Percentiles rank a stretch among this genome's conserved stretches.
Conservation (phyloP, 2,797 vertebrate species). For the Menidia menidia region DNA sequence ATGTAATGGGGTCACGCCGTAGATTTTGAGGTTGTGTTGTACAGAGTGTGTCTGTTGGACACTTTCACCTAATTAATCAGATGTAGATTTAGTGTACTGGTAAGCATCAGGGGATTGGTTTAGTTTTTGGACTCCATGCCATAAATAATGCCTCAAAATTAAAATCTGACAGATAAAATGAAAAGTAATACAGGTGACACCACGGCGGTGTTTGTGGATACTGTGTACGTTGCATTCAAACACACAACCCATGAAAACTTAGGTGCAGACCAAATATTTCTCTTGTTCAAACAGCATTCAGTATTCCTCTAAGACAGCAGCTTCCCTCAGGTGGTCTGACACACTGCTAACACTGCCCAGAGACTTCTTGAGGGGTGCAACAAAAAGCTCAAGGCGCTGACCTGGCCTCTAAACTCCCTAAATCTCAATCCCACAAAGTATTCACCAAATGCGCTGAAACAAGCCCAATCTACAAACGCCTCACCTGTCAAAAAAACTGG, state of each 20-base stretch:
- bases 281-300: background rate
- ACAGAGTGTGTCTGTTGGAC: too few species aligned
- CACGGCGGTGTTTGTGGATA: background rate
- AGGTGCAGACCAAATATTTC: background rate
- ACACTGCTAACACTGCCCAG: background rate
- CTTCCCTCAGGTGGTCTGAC: background rate
- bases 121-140: too few species aligned
- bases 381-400: constrained; percentile 8
- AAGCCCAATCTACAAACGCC: background rate
- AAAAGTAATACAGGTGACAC: background rate
- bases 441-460: background rate
- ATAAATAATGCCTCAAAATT: background rate
- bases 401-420: constrained; percentile 13
- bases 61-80: too few species aligned
- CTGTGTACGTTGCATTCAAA: background rate
- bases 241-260: background rate
- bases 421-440: constrained; percentile 2
- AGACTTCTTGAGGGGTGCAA: background rate
- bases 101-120: too few species aligned
- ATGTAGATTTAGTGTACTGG: too few species aligned
- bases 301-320: background rate
- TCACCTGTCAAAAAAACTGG: background rate
- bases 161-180: background rate
- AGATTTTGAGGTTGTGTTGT: background rate
- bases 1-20: background rate